Evolutionary conservation across 2,888 invertebrate genomes (phyloP).

Genomic region (Lepidocyrtinus sp.): DNA sequence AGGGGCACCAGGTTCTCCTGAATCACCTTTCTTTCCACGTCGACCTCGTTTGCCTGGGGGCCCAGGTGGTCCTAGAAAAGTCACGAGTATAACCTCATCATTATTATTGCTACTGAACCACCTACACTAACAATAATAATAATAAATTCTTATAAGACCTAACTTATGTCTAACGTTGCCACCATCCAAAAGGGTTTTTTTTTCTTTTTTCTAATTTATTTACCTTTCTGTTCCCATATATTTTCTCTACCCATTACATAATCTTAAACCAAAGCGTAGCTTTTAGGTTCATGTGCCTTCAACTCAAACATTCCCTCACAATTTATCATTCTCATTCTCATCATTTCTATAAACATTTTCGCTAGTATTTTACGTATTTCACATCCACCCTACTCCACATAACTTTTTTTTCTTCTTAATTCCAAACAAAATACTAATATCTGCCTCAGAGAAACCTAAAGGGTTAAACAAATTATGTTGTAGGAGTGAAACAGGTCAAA

Average conservation of each 20-base stretch:
- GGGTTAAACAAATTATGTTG: constrained; percentile 15
- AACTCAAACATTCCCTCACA: constrained; percentile 24
- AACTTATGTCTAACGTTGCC: not conserved
- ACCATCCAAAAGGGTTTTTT: not conserved
- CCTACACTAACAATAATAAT: not conserved
- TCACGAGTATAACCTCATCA: constrained; percentile 22
- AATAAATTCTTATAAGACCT: constrained; percentile 18
- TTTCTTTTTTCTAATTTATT: not conserved
- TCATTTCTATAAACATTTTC: constrained; percentile 47
- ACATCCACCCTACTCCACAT: not conserved
- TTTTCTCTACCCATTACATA: not conserved
- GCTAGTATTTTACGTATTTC: not conserved
- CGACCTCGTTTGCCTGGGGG: constrained; percentile 90
- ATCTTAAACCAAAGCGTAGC: not conserved
- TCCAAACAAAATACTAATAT: constrained; percentile 11
- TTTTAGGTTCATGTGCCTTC: not conserved
- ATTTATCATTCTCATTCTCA: constrained; percentile 42
- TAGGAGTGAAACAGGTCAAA: constrained; percentile 1
- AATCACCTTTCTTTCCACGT: constrained; percentile 90
- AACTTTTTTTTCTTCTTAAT: not conserved
- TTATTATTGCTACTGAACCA: not conserved
- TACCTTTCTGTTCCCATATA: not conserved
- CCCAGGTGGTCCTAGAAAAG: constrained; percentile 75
- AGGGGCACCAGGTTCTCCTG: constrained; percentile 84
- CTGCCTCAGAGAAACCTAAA: constrained; percentile 1